Percentiles rank a stretch among this genome's conserved stretches.
Conservation (phyloP, 1,140 invertebrate species). For the Papilio xuthus region DNA sequence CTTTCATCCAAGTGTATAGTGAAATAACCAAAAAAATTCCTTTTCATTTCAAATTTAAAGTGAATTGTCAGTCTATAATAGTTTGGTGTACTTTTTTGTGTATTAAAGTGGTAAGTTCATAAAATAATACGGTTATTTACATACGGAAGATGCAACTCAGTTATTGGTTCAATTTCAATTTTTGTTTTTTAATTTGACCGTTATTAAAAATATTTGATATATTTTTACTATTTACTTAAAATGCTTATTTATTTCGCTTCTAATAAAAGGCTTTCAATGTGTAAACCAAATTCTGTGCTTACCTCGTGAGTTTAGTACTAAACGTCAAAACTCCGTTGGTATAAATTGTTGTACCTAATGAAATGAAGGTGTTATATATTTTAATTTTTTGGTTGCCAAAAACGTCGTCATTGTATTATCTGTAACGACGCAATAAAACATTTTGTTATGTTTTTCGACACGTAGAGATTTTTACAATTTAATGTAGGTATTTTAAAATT, state of each 20-base stretch:
- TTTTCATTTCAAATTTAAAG: conserved; percentile 1
- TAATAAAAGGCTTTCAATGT: too few species aligned
- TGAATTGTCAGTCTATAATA: not conserved
- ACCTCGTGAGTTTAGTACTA: too few species aligned
- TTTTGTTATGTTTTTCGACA: not conserved
- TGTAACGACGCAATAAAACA: too few species aligned
- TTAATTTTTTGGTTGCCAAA: too few species aligned
- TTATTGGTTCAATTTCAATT: not conserved
- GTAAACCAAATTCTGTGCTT: too few species aligned
- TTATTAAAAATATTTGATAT: not conserved
- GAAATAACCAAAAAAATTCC: not conserved
- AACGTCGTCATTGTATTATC: not conserved
- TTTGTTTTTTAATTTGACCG: not conserved
- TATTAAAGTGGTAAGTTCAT: not conserved
- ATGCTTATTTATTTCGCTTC: too few species aligned
- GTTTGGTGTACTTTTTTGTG: conserved; percentile 5
- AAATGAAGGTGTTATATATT: too few species aligned
- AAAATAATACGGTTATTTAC: conserved; percentile 9
- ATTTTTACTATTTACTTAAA: not conserved
- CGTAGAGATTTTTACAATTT: too few species aligned
- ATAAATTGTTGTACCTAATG: too few species aligned
- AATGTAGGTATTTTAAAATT: too few species aligned
- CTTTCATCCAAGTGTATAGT: conserved; percentile 1
- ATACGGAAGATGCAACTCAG: not conserved
- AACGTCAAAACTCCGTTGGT: too few species aligned